Conservation (phyloP, 2,113 vertebrate species). For the Xenus cinereus region DNA sequence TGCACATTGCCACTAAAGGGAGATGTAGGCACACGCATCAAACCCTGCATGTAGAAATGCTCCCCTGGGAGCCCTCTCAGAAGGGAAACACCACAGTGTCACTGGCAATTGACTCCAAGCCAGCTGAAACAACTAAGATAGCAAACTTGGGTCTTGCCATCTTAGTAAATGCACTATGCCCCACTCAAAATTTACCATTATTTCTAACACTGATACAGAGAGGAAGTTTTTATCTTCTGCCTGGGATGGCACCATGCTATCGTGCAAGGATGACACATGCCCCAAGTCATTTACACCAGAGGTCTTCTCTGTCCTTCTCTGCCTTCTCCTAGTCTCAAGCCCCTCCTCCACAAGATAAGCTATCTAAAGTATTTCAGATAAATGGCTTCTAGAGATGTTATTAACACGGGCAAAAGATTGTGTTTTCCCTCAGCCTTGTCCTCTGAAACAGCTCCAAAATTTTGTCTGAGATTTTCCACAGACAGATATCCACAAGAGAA, state of each 20-base stretch:
- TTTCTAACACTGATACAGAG: neutral
- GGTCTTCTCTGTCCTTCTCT: neutral
- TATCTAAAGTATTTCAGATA: neutral
- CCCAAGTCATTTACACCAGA: neutral
- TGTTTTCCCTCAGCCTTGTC: neutral
- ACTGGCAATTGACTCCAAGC: neutral
- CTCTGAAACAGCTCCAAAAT: neutral
- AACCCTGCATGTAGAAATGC: neutral
- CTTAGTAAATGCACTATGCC: neutral
- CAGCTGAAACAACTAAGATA: neutral
- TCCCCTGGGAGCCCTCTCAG: neutral
- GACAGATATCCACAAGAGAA: neutral
- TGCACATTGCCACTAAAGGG: neutral
- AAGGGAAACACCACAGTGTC: neutral
- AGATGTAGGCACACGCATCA: neutral
- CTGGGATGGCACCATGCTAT: neutral
- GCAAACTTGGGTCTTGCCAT: neutral
- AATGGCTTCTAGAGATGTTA: neutral
- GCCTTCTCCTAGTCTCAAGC: neutral
- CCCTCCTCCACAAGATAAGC: neutral
- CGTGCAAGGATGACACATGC: accelerated
- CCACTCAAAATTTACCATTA: neutral
- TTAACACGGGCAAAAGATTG: neutral
- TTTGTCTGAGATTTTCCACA: constrained; percentile 1
- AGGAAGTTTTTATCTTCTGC: neutral